Conservation (phyloP, 2,797 vertebrate genomes). For the Notamacropus eugenii region DNA sequence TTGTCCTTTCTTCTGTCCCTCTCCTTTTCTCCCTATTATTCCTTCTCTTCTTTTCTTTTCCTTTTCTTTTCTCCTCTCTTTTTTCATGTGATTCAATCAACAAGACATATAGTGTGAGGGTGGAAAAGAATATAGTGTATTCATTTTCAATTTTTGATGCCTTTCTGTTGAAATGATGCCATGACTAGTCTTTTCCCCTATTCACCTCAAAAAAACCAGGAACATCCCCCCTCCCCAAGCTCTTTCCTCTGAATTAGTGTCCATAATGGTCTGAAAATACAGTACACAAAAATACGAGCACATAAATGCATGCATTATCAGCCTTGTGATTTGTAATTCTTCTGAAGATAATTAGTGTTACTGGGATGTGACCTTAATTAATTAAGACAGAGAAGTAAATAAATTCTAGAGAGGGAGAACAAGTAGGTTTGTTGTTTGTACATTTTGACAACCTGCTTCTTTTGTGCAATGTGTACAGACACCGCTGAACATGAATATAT, state of each 20-base stretch:
- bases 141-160: neutral
- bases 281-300: neutral
- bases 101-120: neutral
- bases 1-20: neutral
- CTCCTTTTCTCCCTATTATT: neutral
- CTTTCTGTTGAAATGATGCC: neutral
- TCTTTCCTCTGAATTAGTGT: neutral
- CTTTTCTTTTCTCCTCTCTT: neutral
- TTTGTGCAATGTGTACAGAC: constrained; percentile 3
- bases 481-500: neutral
- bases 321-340: neutral
- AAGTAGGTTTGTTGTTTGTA: neutral
- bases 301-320: neutral
- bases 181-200: neutral
- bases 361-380: constrained; percentile 18
- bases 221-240: neutral
- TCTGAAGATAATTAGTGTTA: neutral
- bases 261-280: constrained; percentile 6
- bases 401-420: constrained; percentile 1
- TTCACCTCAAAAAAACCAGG: neutral
- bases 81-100: neutral
- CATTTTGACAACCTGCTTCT: neutral
- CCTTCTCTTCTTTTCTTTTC: neutral
- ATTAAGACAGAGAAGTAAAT: neutral
- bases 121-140: neutral